Evolutionary conservation across 2,888 invertebrate genomes (phyloP).

Genomic region (Unio delphinus): DNA sequence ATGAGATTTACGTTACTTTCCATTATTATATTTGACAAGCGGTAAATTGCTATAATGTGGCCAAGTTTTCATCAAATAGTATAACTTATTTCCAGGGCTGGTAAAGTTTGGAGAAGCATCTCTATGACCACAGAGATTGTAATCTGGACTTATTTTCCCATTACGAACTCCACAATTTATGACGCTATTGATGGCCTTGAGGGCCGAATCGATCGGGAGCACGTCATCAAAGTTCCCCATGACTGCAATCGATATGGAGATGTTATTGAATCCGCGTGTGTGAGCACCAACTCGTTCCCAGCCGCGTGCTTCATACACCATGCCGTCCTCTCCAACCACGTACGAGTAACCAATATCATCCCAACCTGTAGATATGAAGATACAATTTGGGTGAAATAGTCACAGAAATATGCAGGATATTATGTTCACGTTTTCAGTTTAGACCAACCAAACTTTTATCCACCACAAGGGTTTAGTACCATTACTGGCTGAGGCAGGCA

Average conservation of each 20-base stretch:
- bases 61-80: conserved; percentile 37
- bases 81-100: conserved; percentile 46
- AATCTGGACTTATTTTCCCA: conserved; percentile 31
- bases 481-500: too few species aligned
- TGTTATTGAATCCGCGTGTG: conserved; percentile 77
- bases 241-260: conserved; percentile 51
- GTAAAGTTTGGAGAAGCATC: conserved; percentile 29
- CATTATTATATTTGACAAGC: neutral
- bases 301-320: conserved; percentile 81
- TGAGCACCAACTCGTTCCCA: conserved; percentile 83
- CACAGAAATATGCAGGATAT: too few species aligned
- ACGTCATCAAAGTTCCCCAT: conserved; percentile 52
- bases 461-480: too few species aligned
- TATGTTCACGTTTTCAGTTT: too few species aligned
- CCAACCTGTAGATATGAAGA: conserved; percentile 27
- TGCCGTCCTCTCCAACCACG: conserved; percentile 84
- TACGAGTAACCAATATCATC: conserved; percentile 75
- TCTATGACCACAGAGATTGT: conserved; percentile 48
- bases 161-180: conserved; percentile 48
- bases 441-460: too few species aligned
- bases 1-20: too few species aligned
- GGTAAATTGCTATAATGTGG: conserved; percentile 16
- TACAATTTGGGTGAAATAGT: too few species aligned
- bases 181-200: conserved; percentile 44
- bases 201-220: conserved; percentile 42